Base-by-base conservation (phyloP, 2,797 vertebrate species). In the Eulemur rubriventer region DNA sequence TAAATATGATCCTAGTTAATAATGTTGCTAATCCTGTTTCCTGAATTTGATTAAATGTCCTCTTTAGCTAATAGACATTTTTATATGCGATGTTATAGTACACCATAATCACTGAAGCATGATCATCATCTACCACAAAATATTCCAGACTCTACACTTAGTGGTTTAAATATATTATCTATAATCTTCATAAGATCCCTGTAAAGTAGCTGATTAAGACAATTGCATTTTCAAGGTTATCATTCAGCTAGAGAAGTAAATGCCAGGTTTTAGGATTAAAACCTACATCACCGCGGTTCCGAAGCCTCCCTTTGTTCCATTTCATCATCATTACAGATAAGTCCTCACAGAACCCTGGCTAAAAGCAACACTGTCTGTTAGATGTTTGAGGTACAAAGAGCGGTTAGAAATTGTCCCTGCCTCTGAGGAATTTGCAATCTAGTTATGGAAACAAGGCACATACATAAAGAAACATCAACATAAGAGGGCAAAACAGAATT, bases 1-100 rank as follows among this genome's bases (percentile, higher is more conserved):
- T 72, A 96, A 94, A 96, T 86, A 75, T 55, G 5, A 6, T 43
- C 13, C 63, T 79, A 59, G 18, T 92, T 88, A 95, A 96, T 26
- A 89, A 70, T 41, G 17, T 35, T 65, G 24, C 30, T 86, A 73
- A 89, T 80, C 16, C 41, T 92, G n/a, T 70, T 83, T 92, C 82
- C 38, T 96, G 20, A 11, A 72, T 95, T 94, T 85, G 28, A 95
- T 48, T 92, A 94, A 83, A 85, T 73, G 7, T 8, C 13, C 33
- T 16, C 46, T 76, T 94, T 92, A 94, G 79, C 35, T 95, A 92
- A 76, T 4, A 92, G 78, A 79, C 4, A 38, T 84, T 63, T 96
- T 86, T 43, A 95, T 76, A 38, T 30, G 50, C 75, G n/a, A 81
- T 18, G 75, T 52, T 46, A 72, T 8, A 78, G 26, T 52, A 18